Conservation (phyloP, 2,888 invertebrate genomes). For the Ophioninae sp. region DNA sequence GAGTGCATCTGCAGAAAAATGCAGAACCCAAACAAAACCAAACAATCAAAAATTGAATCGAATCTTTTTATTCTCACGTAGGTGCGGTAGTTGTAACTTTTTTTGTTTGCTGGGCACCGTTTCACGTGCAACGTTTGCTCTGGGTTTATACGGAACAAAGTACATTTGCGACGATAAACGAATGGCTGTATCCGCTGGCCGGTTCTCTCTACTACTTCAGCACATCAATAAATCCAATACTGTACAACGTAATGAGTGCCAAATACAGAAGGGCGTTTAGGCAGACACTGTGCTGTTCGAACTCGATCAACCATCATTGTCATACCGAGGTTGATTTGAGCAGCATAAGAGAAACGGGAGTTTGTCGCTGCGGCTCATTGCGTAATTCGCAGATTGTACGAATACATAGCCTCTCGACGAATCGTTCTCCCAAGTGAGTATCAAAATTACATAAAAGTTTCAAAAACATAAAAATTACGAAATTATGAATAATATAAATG, state of each 20-base stretch:
- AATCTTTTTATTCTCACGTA: slow-evolving; percentile 79
- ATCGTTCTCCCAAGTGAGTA: slow-evolving; percentile 67
- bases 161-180: slow-evolving; percentile 86
- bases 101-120: slow-evolving; percentile 97
- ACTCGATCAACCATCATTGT: slow-evolving; percentile 71
- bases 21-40: not conserved
- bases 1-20: not conserved
- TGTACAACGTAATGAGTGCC: slow-evolving; percentile 90
- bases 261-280: slow-evolving; percentile 90
- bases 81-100: slow-evolving; percentile 96
- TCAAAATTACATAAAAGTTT: not conserved
- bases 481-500: not conserved
- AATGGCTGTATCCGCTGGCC: slow-evolving; percentile 89
- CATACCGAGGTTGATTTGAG: slow-evolving; percentile 80
- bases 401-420: slow-evolving; percentile 77
- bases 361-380: slow-evolving; percentile 82
- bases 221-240: slow-evolving; percentile 90
- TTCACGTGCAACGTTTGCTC: slow-evolving; percentile 94
- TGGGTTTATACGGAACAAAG: slow-evolving; percentile 86
- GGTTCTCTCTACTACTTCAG: slow-evolving; percentile 87
- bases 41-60: not conserved
- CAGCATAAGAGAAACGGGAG: slow-evolving; percentile 84
- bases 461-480: not conserved
- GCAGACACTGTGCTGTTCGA: slow-evolving; percentile 87
- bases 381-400: slow-evolving; percentile 82